Conservation (phyloP, 2,797 vertebrate species). For the Lithobates sylvaticus region DNA sequence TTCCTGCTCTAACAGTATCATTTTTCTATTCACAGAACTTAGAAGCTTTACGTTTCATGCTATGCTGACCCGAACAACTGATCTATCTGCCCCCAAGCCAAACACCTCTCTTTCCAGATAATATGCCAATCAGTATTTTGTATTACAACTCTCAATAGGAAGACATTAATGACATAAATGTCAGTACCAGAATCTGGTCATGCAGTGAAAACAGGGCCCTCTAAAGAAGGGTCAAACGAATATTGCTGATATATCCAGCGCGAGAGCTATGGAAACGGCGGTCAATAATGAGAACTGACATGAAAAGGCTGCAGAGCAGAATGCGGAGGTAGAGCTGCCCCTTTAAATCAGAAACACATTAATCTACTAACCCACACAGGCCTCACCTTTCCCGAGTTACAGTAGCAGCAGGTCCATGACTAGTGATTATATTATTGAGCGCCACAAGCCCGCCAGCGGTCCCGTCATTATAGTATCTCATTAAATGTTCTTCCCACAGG, state of each 20-base stretch:
- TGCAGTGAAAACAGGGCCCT: background rate
- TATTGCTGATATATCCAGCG: conserved; percentile 52
- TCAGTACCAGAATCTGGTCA: background rate
- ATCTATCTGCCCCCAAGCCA: background rate
- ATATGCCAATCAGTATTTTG: conserved; percentile 4
- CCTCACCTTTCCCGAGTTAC: conserved; percentile 54
- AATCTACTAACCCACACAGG: conserved; percentile 46
- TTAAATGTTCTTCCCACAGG: conserved; percentile 59
- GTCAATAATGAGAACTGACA: conserved; percentile 55
- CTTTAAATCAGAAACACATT: conserved; percentile 56
- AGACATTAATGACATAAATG: conserved; percentile 25
- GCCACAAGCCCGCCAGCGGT: conserved; percentile 39
- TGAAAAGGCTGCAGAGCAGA: background rate
- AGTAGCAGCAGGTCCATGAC: conserved; percentile 56
- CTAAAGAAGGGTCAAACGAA: conserved; percentile 19
- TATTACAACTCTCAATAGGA: conserved; percentile 15
- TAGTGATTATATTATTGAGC: conserved; percentile 62
- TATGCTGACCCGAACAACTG: background rate
- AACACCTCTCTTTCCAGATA: background rate
- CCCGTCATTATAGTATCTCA: conserved; percentile 59
- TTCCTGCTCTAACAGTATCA: background rate
- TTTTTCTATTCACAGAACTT: background rate
- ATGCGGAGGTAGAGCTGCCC: conserved; percentile 17
- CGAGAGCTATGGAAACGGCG: background rate
- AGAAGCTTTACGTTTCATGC: background rate